Base-by-base conservation (phyloP, 2,797 vertebrate species). In the Emydoidea blandingii region DNA sequence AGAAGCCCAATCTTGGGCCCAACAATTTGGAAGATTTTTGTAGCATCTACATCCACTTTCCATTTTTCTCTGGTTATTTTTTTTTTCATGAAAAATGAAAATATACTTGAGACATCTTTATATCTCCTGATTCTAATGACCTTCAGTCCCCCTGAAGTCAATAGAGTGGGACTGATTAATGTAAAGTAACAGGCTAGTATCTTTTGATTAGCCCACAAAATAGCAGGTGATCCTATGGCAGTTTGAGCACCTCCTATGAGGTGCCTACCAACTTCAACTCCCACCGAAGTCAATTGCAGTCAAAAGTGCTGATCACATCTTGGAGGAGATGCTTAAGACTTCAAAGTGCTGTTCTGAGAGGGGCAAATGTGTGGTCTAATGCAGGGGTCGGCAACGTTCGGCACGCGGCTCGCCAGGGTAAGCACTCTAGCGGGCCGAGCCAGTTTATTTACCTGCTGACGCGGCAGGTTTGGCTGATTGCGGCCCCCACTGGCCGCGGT, bases 1-100 rank as follows among this genome's bases (percentile, higher is more conserved):
- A 57, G 84, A 86, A 37, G 8, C 68, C 41, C 80, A 12, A 56
- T 50, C 49, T 72, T 25, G 18, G 37, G 41, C 29, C 34, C n/a
- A 53, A 25, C 10, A 41, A 65, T 27, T 85, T 41, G 4, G 0
- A 0, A 19, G 1, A 78, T 44, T 81, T 23, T 12, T 12, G 0
- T n/a, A 50, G 65, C 16, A 7, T 90, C 91, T 62, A 54, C 11
- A 74, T 83, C 14, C 31, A 0, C 56, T 87, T 79, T 54, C 79
- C 49, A 68, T 68, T 68, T 78, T 83, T 65, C 65, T 50, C 54
- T 65, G 47, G 27, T 37, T 23, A 12, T 74, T 76, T 23, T 74
- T 50, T 44, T 27, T 31, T 80, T 25, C 18, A 79, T 50, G 8
- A 31, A 25, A 41, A 41, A 81, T 37, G 44, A 57, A 44, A 19